Evolutionary conservation across 1,140 invertebrate genomes (phyloP).

Genomic region (Drosophila murphyi): DNA sequence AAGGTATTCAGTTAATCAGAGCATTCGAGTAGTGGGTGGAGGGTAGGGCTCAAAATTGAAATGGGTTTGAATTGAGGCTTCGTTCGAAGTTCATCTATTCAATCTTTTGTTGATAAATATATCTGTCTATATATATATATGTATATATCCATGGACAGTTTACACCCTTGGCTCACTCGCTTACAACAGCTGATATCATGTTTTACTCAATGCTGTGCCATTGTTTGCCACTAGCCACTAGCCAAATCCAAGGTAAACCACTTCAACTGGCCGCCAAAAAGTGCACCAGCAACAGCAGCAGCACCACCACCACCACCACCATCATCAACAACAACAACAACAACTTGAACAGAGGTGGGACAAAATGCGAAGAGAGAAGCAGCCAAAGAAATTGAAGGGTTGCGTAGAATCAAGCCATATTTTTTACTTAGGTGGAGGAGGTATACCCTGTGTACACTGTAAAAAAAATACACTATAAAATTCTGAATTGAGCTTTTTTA

Average conservation of each 20-base stretch:
- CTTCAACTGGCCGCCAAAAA: slow-evolving; percentile 59
- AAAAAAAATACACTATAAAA: no score
- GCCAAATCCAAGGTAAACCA: slow-evolving; percentile 31
- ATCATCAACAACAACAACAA: neutral
- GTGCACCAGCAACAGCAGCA: slow-evolving; percentile 31
- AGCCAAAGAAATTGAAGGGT: neutral
- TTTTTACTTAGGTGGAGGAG: neutral
- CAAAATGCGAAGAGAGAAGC: slow-evolving; percentile 20
- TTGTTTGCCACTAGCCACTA: slow-evolving; percentile 18
- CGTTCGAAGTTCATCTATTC: slow-evolving; percentile 51
- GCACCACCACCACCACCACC: no score
- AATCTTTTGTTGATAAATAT: neutral
- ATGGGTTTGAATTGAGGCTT: slow-evolving; percentile 8
- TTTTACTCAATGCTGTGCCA: slow-evolving; percentile 31
- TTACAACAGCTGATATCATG: slow-evolving; percentile 16
- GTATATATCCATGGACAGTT: neutral
- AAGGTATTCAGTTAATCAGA: slow-evolving; percentile 27
- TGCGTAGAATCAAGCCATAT: neutral
- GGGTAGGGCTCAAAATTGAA: neutral
- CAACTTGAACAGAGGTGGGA: neutral
- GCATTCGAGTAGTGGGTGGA: neutral
- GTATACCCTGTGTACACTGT: neutral
- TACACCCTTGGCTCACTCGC: slow-evolving; percentile 10
- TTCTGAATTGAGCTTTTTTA: no score
- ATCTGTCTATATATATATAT: neutral